Percentiles rank a stretch among this genome's conserved stretches.
Conservation (phyloP, 1,140 invertebrate species). For the honey bee (Apis mellifera) region DNA sequence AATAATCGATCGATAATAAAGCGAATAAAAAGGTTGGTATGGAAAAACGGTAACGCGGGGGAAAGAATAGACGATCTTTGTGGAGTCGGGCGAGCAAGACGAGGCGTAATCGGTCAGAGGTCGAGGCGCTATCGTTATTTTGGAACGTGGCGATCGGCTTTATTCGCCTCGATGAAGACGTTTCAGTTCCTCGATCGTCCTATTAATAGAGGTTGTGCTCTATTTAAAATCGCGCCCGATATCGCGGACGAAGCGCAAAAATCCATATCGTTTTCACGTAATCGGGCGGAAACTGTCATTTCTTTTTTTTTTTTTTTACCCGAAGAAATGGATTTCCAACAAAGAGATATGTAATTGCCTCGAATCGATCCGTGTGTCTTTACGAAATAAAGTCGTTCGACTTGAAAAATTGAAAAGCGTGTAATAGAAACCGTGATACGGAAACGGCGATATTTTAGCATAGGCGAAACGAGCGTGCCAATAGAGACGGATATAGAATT, state of each 20-base stretch:
- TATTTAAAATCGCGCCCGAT: not conserved
- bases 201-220: not conserved
- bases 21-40: not conserved
- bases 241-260: not conserved
- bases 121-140: slow-evolving; percentile 10
- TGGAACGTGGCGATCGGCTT: not conserved
- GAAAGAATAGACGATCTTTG: not conserved
- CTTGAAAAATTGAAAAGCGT: too few species aligned
- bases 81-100: not conserved
- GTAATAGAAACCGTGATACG: too few species aligned
- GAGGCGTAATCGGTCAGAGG: slow-evolving; percentile 1
- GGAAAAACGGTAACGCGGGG: too few species aligned
- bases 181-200: not conserved
- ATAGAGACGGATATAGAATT: too few species aligned
- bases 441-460: not conserved
- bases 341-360: too few species aligned
- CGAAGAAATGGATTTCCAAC: too few species aligned
- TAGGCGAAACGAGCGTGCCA: too few species aligned
- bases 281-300: too few species aligned
- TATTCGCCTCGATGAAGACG: not conserved
- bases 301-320: too few species aligned
- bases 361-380: too few species aligned
- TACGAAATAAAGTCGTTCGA: too few species aligned
- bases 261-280: not conserved
- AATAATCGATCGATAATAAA: too few species aligned